These are phyloP conservation scores for Lycia hirtaria DNA, from an alignment of 2,888 invertebrate species.

Conservation along the genomic window DNA sequence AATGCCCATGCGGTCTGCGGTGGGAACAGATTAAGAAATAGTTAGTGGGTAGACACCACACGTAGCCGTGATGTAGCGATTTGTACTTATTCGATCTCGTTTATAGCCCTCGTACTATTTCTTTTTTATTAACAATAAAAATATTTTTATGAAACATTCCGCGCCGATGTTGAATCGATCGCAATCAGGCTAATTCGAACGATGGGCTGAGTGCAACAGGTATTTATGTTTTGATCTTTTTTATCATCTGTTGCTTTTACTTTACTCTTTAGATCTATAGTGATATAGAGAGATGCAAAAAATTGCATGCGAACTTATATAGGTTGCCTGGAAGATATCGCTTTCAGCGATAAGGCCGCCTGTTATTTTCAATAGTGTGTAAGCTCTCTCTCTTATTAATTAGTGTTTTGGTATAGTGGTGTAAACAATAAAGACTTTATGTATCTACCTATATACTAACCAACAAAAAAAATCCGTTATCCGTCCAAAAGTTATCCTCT, in stretches of 20 bases:
- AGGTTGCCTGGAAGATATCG: no score
- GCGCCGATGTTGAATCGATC: slow-evolving; percentile 55
- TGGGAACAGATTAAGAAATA: slow-evolving; percentile 44
- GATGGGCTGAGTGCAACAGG: slow-evolving; percentile 23
- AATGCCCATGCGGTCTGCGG: slow-evolving; percentile 60
- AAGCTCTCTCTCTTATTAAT: no score
- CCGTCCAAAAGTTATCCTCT: no score
- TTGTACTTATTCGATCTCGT: slow-evolving; percentile 62
- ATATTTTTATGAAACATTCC: slow-evolving; percentile 69
- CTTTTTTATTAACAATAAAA: slow-evolving; percentile 68
- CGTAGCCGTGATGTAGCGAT: slow-evolving; percentile 70
- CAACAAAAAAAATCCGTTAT: no score
- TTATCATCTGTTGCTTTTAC: slow-evolving; percentile 22
- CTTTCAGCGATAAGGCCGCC: no score
- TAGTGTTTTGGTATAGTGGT: no score
- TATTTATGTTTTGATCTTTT: slow-evolving; percentile 39
- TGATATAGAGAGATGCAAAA: neutral
- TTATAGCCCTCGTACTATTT: slow-evolving; percentile 56
- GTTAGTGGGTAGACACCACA: slow-evolving; percentile 54
- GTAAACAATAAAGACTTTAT: no score
- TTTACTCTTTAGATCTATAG: neutral
- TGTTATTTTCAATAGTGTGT: no score
- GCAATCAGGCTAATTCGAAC: slow-evolving; percentile 60
- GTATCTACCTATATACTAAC: no score
- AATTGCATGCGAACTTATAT: no score